phyloP scores from a whole-genome alignment of 2,797 vertebrate species.

The Coranthus polyacanthus region DNA sequence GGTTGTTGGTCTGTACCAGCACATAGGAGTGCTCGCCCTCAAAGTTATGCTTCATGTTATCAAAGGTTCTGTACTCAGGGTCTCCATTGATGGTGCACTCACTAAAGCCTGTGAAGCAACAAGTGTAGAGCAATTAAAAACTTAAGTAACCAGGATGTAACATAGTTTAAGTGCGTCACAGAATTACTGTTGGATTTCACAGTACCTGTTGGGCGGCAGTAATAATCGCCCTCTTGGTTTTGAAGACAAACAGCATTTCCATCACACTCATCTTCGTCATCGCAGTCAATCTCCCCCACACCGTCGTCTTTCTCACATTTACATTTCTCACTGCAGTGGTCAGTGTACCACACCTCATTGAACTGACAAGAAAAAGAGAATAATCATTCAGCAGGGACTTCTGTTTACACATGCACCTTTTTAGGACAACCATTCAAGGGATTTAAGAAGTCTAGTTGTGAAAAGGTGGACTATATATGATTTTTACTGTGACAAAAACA shows the following conservation, averaged over 20 bases:
- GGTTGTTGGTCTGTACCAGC: constrained; percentile 76
- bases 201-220: constrained; percentile 82
- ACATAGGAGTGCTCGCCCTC: constrained; percentile 83
- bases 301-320: constrained; percentile 75
- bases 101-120: constrained; percentile 65
- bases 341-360: constrained; percentile 83
- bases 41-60: constrained; percentile 83
- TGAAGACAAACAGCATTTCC: constrained; percentile 76
- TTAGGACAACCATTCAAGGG: no score
- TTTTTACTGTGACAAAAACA: not conserved
- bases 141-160: not conserved
- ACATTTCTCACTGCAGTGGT: constrained; percentile 83
- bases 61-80: constrained; percentile 87
- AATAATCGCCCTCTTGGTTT: constrained; percentile 77
- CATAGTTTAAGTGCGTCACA: not conserved
- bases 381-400: not conserved
- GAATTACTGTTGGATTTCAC: constrained; percentile 32
- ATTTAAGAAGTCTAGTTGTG: no score
- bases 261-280: constrained; percentile 76
- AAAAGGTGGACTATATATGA: no score
- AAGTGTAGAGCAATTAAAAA: not conserved
- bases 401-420: not conserved
- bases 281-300: constrained; percentile 72
- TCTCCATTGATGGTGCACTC: constrained; percentile 81
- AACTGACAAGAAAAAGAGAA: constrained; percentile 68